phyloP scores from a whole-genome alignment of 2,113 vertebrate species.

The Platichthys stellatus region DNA sequence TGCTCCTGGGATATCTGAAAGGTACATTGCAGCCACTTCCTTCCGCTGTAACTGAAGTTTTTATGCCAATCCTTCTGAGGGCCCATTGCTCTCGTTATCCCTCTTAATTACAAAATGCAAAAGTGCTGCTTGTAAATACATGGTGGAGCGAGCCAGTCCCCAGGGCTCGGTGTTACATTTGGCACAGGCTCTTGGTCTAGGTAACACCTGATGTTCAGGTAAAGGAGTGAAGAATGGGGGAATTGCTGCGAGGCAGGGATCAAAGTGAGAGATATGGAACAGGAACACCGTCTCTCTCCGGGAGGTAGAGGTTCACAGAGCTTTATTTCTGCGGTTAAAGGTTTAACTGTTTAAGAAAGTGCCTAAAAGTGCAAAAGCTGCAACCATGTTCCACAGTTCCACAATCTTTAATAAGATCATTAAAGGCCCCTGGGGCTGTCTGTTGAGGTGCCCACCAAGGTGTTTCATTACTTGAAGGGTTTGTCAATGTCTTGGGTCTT shows the following conservation, averaged over 20 bases:
- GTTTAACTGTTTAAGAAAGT: slow-evolving; percentile 69
- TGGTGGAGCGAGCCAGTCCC: slow-evolving; percentile 53
- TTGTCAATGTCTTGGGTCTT: slow-evolving; percentile 78
- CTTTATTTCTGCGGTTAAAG: slow-evolving; percentile 54
- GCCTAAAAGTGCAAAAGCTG: slow-evolving; percentile 60
- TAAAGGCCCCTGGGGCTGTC: slow-evolving; percentile 64
- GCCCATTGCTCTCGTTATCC: slow-evolving; percentile 71
- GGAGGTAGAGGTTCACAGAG: slow-evolving; percentile 44
- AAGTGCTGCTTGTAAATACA: slow-evolving; percentile 69
- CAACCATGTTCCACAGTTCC: slow-evolving; percentile 56
- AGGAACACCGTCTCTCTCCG: slow-evolving; percentile 33
- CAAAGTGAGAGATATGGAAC: slow-evolving; percentile 57
- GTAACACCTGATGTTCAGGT: slow-evolving; percentile 54
- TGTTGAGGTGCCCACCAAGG: slow-evolving; percentile 66
- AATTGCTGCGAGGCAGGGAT: slow-evolving; percentile 40
- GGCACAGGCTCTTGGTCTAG: slow-evolving; percentile 46
- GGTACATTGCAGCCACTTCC: slow-evolving; percentile 33
- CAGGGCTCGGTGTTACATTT: slow-evolving; percentile 61
- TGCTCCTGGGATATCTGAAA: slow-evolving; percentile 53
- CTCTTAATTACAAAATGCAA: slow-evolving; percentile 82
- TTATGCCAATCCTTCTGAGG: slow-evolving; percentile 64
- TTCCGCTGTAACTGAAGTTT: slow-evolving; percentile 48
- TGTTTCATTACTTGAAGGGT: slow-evolving; percentile 76
- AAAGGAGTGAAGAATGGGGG: not conserved
- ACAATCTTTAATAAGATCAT: slow-evolving; percentile 76